These are phyloP conservation scores for Eudasyphora cyanicolor DNA, from an alignment of 2,888 invertebrate genomes.

Conservation along the genomic window DNA sequence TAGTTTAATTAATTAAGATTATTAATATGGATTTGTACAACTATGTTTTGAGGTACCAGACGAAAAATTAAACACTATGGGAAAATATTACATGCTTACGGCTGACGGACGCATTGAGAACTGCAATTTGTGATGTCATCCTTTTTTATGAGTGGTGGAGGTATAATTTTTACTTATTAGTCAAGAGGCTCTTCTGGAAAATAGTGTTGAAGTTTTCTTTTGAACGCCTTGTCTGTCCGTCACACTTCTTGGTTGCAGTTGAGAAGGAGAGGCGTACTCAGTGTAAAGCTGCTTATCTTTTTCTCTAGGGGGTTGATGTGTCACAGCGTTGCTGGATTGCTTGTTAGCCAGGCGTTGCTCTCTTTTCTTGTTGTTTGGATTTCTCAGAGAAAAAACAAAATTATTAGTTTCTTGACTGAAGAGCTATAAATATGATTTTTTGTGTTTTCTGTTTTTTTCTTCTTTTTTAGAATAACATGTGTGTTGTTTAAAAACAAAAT, in stretches of 20 bases:
- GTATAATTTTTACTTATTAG: neutral
- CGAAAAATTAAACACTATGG: neutral
- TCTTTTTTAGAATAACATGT: conserved; percentile 22
- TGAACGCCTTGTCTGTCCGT: neutral
- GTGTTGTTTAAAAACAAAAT: conserved; percentile 25
- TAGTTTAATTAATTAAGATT: neutral
- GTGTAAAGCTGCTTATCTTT: no score
- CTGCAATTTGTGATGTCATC: no score
- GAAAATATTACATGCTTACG: conserved; percentile 57
- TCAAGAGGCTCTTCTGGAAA: neutral
- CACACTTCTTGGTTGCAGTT: neutral
- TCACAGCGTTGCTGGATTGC: no score
- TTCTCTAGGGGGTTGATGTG: neutral
- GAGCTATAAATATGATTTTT: conserved; percentile 27
- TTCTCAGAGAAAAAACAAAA: conserved; percentile 65
- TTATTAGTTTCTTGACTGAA: conserved; percentile 54
- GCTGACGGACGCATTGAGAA: conserved; percentile 25
- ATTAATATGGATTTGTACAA: neutral
- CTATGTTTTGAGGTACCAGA: neutral
- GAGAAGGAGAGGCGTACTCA: no score
- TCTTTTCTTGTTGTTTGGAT: conserved; percentile 34
- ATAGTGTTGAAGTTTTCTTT: neutral
- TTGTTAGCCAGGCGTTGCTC: neutral
- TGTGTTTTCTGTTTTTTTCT: conserved; percentile 40
- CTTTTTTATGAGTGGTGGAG: neutral